phyloP scores from a whole-genome alignment of 2,888 invertebrate species.

The Amphipyra tragopoginis region DNA sequence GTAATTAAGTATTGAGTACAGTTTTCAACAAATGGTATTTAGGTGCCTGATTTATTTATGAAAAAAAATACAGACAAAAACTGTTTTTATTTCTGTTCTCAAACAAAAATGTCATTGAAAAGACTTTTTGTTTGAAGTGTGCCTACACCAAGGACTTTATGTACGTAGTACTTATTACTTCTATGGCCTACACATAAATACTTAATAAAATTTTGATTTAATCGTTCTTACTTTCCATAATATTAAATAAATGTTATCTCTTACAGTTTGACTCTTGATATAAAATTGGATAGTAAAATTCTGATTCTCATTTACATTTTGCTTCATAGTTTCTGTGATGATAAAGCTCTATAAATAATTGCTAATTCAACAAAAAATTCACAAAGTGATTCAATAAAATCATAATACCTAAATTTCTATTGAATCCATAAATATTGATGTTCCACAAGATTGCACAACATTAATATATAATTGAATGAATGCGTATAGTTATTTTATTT shows the following conservation, averaged over 20 bases:
- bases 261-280: constrained; percentile 1
- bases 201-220: too few species aligned
- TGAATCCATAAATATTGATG: constrained; percentile 6
- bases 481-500: neutral
- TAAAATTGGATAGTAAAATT: neutral
- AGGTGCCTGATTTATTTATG: too few species aligned
- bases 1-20: too few species aligned
- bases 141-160: too few species aligned
- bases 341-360: constrained; percentile 2
- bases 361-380: neutral
- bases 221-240: too few species aligned
- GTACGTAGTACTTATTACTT: too few species aligned
- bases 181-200: too few species aligned
- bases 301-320: neutral
- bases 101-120: neutral
- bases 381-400: neutral
- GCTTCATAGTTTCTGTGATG: neutral
- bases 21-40: too few species aligned
- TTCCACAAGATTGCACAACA: constrained; percentile 3
- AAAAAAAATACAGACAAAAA: too few species aligned
- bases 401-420: neutral
- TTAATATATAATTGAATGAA: neutral
- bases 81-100: too few species aligned
- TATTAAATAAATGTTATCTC: neutral
- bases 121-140: neutral